Percentiles rank a stretch among this genome's conserved stretches.
Evolutionary conservation across 2,888 invertebrate species (phyloP).

Genomic region (Sthenelais limicola): DNA sequence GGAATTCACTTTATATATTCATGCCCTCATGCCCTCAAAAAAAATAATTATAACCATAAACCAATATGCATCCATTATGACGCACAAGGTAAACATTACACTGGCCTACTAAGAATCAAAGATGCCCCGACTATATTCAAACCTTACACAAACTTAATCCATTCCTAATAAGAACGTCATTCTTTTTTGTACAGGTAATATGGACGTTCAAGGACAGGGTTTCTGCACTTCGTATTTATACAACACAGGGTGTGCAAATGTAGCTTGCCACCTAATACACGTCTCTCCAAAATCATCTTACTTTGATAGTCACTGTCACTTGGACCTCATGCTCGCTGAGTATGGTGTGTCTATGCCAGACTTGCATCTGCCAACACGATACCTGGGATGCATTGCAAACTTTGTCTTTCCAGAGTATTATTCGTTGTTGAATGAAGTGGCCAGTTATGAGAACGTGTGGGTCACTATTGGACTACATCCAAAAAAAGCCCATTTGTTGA

Average conservation of each 20-base stretch:
- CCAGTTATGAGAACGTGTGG: neutral
- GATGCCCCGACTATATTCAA: neutral
- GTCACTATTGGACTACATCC: neutral
- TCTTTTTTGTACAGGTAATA: neutral
- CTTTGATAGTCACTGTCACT: conserved; percentile 2
- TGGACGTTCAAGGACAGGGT: neutral
- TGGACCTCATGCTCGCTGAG: neutral
- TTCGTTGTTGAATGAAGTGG: neutral
- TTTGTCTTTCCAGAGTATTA: conserved; percentile 1
- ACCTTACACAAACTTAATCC: neutral
- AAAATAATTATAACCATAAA: neutral
- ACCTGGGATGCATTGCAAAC: neutral
- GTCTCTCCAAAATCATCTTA: neutral
- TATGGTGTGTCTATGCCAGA: neutral
- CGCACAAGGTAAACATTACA: neutral
- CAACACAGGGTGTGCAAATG: neutral
- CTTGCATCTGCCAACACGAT: neutral
- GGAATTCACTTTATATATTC: neutral
- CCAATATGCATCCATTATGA: no score
- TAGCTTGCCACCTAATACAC: neutral
- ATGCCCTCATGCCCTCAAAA: neutral
- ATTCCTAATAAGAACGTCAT: no score
- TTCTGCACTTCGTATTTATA: neutral
- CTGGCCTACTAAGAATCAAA: neutral
- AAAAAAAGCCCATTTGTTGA: neutral